Percentiles rank a stretch among this genome's conserved stretches.
Evolutionary conservation across 2,113 vertebrate species (phyloP).

Genomic region (Ctenomys sociabilis): DNA sequence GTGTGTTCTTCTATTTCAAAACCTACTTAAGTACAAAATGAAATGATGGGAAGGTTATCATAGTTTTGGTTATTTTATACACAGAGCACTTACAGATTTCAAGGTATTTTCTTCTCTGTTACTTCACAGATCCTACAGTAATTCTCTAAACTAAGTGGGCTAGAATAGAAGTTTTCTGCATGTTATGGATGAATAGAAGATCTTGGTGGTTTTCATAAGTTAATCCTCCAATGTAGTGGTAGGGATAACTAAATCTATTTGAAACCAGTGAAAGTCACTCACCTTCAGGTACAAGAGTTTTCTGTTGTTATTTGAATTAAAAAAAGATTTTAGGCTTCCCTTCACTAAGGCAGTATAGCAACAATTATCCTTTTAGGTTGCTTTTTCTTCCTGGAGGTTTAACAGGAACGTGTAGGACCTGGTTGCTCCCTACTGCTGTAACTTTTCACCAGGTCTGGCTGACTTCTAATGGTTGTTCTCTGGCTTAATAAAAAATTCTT

Average conservation of each 20-base stretch:
- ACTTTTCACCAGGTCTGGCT: background rate
- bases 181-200: background rate
- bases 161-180: background rate
- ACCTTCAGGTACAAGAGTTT: background rate
- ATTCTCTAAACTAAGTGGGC: no score
- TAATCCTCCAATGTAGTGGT: background rate
- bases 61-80: background rate
- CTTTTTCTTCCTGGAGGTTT: background rate
- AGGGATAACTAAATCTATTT: background rate
- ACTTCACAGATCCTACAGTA: background rate
- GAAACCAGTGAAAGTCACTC: background rate
- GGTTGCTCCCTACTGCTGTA: background rate
- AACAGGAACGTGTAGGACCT: background rate
- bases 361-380: background rate
- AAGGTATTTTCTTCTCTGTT: background rate
- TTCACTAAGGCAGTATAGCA: background rate
- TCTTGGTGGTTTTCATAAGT: background rate
- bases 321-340: background rate
- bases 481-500: no score
- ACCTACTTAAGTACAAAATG: background rate
- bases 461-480: background rate
- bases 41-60: background rate
- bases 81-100: background rate
- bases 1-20: constrained; percentile 5
- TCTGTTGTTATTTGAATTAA: background rate